Evolutionary conservation across 2,797 vertebrate genomes (phyloP), one percentile per base, ranked within the genome.

Genomic region (Chaenodraco wilsoni): DNA sequence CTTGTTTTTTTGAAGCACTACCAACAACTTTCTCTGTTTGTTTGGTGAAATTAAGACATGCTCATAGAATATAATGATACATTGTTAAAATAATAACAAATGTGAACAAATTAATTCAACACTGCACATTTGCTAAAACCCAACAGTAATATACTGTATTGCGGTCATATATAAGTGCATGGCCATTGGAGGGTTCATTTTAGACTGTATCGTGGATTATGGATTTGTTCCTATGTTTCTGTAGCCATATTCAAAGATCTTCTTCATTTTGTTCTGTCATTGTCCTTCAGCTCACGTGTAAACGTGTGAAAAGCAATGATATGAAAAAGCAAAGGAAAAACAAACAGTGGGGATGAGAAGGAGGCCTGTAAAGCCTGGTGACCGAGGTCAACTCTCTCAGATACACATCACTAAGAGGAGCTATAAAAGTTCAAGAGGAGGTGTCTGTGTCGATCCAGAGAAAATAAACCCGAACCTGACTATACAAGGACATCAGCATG

Each of bases 381-480:
- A 93, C 91, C 87, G 66, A 73, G 93, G 92, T 94, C 93, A 94
- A 79, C 83, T 74, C 90, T 92, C 91, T 90, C 87, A 92, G 91
- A 94, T 90, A 92, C 91, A 92, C 91, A 93, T 92, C 87, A 85
- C 88, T 91, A 88, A 93, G 91, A 93, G 87, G 90, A 91, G 84
- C 92, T 86, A 89, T 92, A 91, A 93, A 93, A 93, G 92, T 92
- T 94, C 92, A 93, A 92, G 93, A 94, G 91, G 91, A 94, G 93
- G 89, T 92, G 91, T 92, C 89, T 89, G 84, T 90, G 86, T 90
- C 91, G 86, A 92, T 91, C 91, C 88, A 91, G 91, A 91, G 89
- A 93, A 91, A 92, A 93, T 93, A 93, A 94, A 94, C 91, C 87
- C 82, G 72, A 74, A 87, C 84, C 86, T 91, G 86, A 86, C 88